phyloP scores from a whole-genome alignment of 2,797 vertebrate genomes.

The Myripristis murdjan region DNA sequence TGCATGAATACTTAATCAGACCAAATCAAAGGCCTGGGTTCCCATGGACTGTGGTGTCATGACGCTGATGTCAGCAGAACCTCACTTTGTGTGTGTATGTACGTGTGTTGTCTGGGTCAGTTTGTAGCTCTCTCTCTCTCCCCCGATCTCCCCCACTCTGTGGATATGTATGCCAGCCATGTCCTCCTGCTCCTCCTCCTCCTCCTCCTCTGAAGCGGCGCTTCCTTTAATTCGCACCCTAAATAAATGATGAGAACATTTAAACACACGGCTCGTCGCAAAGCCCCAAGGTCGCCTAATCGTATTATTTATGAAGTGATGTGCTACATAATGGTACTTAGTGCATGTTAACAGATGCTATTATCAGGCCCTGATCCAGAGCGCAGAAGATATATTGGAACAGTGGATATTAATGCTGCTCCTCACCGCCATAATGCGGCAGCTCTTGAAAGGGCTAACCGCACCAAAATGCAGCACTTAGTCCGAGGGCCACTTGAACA shows the following conservation, averaged over 20 bases:
- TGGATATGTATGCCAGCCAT: conserved; percentile 92
- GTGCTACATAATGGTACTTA: conserved; percentile 99
- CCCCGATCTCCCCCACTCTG: conserved; percentile 35
- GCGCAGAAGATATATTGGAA: conserved; percentile 98
- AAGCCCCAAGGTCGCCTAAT: conserved; percentile 98
- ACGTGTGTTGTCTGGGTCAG: conserved; percentile 58
- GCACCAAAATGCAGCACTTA: conserved; percentile 92
- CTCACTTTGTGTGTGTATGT: conserved; percentile 35
- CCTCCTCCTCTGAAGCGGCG: conserved; percentile 87
- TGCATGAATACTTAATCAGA: conserved; percentile 76
- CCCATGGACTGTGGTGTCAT: conserved; percentile 70
- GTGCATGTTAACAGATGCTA: conserved; percentile 99
- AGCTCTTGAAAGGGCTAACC: conserved; percentile 89
- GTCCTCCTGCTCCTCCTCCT: conserved; percentile 80
- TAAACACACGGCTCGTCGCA: conserved; percentile 96
- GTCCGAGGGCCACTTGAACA: conserved; percentile 89
- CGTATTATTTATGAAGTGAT: conserved; percentile 99
- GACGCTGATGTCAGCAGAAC: conserved; percentile 77
- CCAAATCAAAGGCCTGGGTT: conserved; percentile 72
- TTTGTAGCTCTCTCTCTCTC: conserved; percentile 40
- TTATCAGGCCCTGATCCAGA: conserved; percentile 96
- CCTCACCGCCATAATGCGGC: conserved; percentile 88
- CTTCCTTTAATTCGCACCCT: conserved; percentile 97
- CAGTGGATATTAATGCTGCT: conserved; percentile 92
- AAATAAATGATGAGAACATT: conserved; percentile 99